Conservation (phyloP, 2,888 invertebrate species). For the Autographa gamma region DNA sequence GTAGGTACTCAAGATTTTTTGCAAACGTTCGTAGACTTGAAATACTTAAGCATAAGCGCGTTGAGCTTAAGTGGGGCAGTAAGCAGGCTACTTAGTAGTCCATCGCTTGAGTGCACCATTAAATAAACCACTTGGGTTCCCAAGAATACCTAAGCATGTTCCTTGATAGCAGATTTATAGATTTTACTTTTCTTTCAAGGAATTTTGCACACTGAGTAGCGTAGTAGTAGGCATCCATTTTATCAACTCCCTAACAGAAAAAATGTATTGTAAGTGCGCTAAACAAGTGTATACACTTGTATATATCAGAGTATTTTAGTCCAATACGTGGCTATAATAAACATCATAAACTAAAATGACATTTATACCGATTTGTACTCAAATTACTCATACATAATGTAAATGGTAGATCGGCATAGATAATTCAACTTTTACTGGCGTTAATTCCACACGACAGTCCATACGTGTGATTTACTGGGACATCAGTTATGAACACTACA, state of each 20-base stretch:
- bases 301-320: background rate
- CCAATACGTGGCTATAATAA: background rate
- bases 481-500: background rate
- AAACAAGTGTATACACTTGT: no score
- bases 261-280: background rate
- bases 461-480: background rate
- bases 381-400: background rate
- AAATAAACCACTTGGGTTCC: conserved; percentile 55
- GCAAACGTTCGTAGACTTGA: conserved; percentile 34
- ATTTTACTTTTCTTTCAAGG: conserved; percentile 5
- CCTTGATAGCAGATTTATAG: conserved; percentile 31
- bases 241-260: background rate
- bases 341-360: background rate
- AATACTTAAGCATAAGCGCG: conserved; percentile 48
- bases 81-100: conserved; percentile 58
- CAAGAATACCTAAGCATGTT: conserved; percentile 50
- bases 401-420: background rate
- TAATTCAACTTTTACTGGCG: conserved; percentile 4
- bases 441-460: background rate
- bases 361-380: background rate
- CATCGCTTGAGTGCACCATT: conserved; percentile 57
- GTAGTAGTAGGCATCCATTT: no score
- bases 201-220: background rate
- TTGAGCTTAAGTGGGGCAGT: conserved; percentile 53
- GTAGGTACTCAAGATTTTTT: conserved; percentile 25